Percentiles rank a stretch among this genome's conserved stretches.
phyloP scores from a whole-genome alignment of 2,113 vertebrate species.

The Sturnira hondurensis region DNA sequence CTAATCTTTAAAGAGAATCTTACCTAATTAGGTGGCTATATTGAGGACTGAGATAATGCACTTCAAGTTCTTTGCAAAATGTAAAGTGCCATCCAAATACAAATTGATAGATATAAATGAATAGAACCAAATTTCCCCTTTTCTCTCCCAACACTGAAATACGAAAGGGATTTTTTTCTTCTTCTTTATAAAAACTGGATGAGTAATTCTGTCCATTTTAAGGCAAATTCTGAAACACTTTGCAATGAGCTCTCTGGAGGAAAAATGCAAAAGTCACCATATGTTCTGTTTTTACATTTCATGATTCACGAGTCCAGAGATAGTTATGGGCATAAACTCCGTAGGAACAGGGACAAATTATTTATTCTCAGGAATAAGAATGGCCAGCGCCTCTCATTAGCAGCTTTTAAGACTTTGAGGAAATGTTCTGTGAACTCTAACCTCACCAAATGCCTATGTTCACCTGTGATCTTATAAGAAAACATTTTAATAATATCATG shows the following conservation, averaged over 20 bases:
- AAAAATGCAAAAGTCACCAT: constrained; percentile 23
- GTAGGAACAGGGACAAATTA: background rate
- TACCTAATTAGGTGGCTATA: background rate
- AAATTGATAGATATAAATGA: background rate
- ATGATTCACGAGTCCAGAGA: constrained; percentile 16
- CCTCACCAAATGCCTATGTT: background rate
- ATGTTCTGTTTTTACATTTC: constrained; percentile 40
- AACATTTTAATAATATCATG: background rate
- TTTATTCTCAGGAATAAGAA: constrained; percentile 8
- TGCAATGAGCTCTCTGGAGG: background rate
- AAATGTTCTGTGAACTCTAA: background rate
- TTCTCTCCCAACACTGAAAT: background rate
- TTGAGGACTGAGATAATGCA: background rate
- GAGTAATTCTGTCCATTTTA: constrained; percentile 13
- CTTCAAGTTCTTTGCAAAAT: background rate
- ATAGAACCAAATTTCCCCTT: background rate
- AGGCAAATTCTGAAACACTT: background rate
- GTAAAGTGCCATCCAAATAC: background rate
- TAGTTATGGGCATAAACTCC: background rate
- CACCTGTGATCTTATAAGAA: background rate
- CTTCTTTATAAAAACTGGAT: background rate
- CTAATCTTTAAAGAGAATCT: background rate
- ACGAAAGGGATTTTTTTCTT: background rate
- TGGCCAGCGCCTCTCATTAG: background rate
- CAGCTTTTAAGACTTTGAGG: background rate